Percentiles rank a stretch among this genome's conserved stretches.
Conservation (phyloP, 2,113 vertebrate species). For the Lagopus muta region DNA sequence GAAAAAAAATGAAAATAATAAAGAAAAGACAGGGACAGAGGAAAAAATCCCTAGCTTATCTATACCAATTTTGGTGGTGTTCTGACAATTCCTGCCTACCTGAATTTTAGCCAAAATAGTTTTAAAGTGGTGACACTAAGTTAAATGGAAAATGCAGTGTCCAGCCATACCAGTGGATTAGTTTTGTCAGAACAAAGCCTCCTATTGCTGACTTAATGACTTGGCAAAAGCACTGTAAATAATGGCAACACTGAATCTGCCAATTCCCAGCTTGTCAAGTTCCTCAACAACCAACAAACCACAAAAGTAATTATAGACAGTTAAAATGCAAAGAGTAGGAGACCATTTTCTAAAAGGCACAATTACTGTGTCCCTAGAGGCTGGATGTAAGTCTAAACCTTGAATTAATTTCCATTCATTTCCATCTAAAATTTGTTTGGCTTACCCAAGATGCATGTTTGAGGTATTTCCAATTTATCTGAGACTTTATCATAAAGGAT, state of each 20-base stretch:
- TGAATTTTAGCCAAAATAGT: not conserved
- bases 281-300: constrained; percentile 36
- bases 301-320: constrained; percentile 50
- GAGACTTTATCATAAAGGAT: not conserved
- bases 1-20: not conserved
- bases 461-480: constrained; percentile 23
- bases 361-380: constrained; percentile 41
- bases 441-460: not conserved
- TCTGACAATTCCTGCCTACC: not conserved
- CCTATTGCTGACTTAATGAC: not conserved
- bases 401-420: constrained; percentile 50
- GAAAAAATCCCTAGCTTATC: not conserved
- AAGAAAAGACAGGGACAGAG: not conserved
- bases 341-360: constrained; percentile 33
- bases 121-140: not conserved
- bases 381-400: constrained; percentile 27
- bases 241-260: constrained; percentile 28
- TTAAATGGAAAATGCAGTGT: not conserved
- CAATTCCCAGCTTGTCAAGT: constrained; percentile 35
- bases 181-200: constrained; percentile 24
- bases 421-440: constrained; percentile 39
- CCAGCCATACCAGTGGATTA: not conserved
- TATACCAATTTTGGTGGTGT: not conserved
- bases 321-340: constrained; percentile 50
- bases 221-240: constrained; percentile 51